phyloP scores from a whole-genome alignment of 2,888 invertebrate genomes.

The Meganola albula region DNA sequence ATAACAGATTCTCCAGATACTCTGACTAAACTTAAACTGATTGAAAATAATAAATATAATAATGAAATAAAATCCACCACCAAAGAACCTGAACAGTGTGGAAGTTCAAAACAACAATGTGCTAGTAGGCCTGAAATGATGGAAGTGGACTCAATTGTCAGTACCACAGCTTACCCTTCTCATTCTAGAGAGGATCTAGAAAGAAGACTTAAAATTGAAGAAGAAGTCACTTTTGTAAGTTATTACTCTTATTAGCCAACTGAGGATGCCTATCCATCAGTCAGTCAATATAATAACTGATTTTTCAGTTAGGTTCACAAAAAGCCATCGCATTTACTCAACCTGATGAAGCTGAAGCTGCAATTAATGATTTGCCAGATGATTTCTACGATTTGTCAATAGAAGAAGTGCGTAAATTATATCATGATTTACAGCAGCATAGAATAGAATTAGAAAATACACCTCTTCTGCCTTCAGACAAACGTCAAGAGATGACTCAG shows the following conservation, averaged over 20 bases:
- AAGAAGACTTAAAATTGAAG: constrained; percentile 62
- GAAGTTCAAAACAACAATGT: not conserved
- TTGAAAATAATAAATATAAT: constrained; percentile 8
- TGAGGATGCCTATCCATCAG: too few species aligned
- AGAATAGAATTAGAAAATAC: constrained; percentile 82
- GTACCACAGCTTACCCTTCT: constrained; percentile 22
- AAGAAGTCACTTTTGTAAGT: constrained; percentile 69
- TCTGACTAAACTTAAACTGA: constrained; percentile 36
- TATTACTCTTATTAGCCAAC: not conserved
- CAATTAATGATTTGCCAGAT: constrained; percentile 87
- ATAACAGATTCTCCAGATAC: constrained; percentile 37
- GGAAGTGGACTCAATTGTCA: constrained; percentile 13
- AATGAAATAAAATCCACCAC: constrained; percentile 13
- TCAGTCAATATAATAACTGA: too few species aligned
- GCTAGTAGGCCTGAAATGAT: constrained; percentile 13
- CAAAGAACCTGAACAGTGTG: constrained; percentile 7
- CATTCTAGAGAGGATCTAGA: constrained; percentile 49
- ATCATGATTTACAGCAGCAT: constrained; percentile 83
- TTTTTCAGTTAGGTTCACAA: constrained; percentile 83
- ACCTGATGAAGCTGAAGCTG: constrained; percentile 69
- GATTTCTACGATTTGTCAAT: constrained; percentile 93
- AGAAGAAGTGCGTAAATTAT: constrained; percentile 86
- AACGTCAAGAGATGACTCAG: constrained; percentile 41
- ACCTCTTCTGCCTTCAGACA: constrained; percentile 81
- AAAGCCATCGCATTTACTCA: constrained; percentile 86